Evolutionary conservation across 2,113 vertebrate species (phyloP).

Genomic region (Hyperopisus bebe): DNA sequence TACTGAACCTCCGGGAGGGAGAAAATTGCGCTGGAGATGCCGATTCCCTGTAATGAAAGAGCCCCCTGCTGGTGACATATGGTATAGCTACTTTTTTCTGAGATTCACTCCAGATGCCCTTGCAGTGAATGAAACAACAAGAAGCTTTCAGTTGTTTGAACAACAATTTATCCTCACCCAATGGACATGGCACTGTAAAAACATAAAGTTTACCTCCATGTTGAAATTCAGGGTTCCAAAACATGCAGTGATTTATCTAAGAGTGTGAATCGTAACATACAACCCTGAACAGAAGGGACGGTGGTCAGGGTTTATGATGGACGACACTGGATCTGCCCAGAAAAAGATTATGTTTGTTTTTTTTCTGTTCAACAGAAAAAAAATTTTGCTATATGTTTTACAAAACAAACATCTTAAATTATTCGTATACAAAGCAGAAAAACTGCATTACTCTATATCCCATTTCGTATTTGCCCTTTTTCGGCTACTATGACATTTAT

Average conservation of each 20-base stretch:
- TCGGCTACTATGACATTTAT: background rate
- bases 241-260: background rate
- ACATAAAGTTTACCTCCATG: background rate
- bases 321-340: background rate
- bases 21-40: background rate
- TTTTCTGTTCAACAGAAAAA: background rate
- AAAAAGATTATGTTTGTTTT: background rate
- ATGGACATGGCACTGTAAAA: slow-evolving; percentile 9
- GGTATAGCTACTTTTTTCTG: background rate
- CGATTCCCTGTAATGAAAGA: slow-evolving; percentile 44
- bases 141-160: slow-evolving; percentile 33
- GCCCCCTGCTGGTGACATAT: slow-evolving; percentile 54
- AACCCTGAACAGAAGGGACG: background rate
- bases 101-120: slow-evolving; percentile 5
- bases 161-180: slow-evolving; percentile 19
- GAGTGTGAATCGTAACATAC: background rate
- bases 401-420: background rate
- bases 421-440: background rate
- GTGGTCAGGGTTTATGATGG: background rate
- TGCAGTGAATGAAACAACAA: slow-evolving; percentile 31
- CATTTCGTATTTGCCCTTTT: background rate
- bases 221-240: background rate
- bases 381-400: background rate
- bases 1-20: slow-evolving; percentile 6
- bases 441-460: background rate